Percentiles rank a stretch among this genome's conserved stretches.
Conservation (phyloP, 2,797 vertebrate species). For the Cygnus olor region DNA sequence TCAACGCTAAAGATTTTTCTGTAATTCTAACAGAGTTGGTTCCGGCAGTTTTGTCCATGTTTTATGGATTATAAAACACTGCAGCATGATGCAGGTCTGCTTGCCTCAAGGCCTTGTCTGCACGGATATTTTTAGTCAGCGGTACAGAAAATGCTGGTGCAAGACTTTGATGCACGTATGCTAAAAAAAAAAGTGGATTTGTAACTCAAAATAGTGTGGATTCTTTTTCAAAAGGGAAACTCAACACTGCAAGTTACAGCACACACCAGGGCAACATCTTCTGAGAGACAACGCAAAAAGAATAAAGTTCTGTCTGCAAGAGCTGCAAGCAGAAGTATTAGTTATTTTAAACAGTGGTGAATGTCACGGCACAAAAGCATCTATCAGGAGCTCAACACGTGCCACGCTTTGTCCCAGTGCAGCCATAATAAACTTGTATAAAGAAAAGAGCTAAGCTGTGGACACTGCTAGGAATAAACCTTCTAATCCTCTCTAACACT, state of each 20-base stretch:
- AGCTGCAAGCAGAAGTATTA: not conserved
- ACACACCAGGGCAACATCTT: rapidly evolving
- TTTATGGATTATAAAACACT: not conserved
- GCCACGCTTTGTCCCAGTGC: not conserved
- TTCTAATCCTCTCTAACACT: not conserved
- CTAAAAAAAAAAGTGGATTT: not conserved
- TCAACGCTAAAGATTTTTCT: not conserved
- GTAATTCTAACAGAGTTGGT: not conserved
- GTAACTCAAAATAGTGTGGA: not conserved
- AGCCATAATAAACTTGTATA: rapidly evolving
- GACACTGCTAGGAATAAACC: not conserved
- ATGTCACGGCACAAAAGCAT: not conserved
- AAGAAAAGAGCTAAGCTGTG: not conserved
- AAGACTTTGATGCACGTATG: rapidly evolving
- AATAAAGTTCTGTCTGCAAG: not conserved
- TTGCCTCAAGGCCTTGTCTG: not conserved
- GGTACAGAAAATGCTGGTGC: not conserved
- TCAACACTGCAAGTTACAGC: not conserved
- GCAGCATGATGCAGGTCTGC: not conserved
- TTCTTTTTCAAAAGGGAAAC: not conserved
- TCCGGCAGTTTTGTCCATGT: not conserved
- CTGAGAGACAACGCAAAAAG: not conserved
- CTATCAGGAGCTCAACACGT: not conserved
- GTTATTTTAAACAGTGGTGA: not conserved
- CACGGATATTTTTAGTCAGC: not conserved